Conservation (phyloP, 2,113 vertebrate genomes). For the Prolemur simus region DNA sequence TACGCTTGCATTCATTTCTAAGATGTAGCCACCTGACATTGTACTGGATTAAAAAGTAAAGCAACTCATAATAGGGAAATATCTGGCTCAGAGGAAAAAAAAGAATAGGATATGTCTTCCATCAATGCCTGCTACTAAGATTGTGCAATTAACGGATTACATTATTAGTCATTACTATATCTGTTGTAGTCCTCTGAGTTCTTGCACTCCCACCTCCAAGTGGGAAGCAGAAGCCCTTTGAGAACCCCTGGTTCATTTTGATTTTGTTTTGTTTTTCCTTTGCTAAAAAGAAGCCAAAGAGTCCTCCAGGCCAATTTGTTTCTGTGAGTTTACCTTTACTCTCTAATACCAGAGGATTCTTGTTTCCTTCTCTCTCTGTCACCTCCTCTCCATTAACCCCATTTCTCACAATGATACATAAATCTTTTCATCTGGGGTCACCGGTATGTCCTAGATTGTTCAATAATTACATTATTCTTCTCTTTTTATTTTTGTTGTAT, state of each 20-base stretch:
- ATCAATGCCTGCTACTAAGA: not conserved
- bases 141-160: not conserved
- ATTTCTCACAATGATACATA: not conserved
- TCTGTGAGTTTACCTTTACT: slow-evolving; percentile 24
- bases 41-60: not conserved
- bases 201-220: not conserved
- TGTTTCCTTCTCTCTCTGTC: not conserved
- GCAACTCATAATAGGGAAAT: not conserved
- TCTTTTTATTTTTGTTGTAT: not conserved
- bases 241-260: not conserved
- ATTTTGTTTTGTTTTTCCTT: not conserved
- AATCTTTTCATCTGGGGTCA: not conserved
- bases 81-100: not conserved
- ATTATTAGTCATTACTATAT: not conserved
- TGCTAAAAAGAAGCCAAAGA: not conserved
- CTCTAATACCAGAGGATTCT: not conserved
- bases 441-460: not conserved
- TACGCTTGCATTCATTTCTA: not conserved
- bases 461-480: not conserved
- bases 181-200: not conserved
- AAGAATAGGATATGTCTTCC: not conserved
- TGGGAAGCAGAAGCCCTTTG: not conserved
- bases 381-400: slow-evolving; percentile 2
- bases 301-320: not conserved
- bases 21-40: not conserved